Base-by-base conservation (phyloP, 2,888 invertebrate species). In the Nomada goodeniana region DNA sequence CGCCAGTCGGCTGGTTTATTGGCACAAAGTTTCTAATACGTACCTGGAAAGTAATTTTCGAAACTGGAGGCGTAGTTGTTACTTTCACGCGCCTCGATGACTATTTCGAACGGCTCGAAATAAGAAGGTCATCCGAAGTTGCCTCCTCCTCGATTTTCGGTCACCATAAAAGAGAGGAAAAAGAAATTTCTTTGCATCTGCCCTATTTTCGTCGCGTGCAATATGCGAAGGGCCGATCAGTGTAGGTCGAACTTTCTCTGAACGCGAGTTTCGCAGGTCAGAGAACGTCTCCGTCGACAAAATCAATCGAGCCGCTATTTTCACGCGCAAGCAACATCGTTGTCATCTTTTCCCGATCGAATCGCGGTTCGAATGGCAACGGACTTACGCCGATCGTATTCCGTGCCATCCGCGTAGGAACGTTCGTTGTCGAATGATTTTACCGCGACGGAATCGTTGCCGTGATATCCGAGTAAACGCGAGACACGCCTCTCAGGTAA, bases 1-100 rank as follows among this genome's bases (percentile, higher is more conserved):
- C 26, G 70, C 15, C 29, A 59, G n/a, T 59, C 9, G n/a, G n/a
- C 26, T 69, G 29, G 26, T 59, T 59, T 59, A 69, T 59, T 57
- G 47, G 26, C 44, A 3, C n/a, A 13, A n/a, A 13, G 44, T 69
- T 69, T 57, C 23, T 65, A 52, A 52, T 52, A 23, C 44, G 29
- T 52, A 23, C 44, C 18, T 65, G 52, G 52, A 52, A 65, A 52
- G 42, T 26, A 29, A 60, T 60, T 60, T 36, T 60, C 59, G 59
- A 36, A 36, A 11, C 18, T 2, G 18, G 4, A 15, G 13, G 18
- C 11, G 18, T 10, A 10, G 18, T 15, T 18, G 15, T 9, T 60
- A 59, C n/a, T 69, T 59, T 15, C 29, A 47, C 47, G 47, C 47
- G 47, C 13, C 1, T 20, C 57, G 44, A 59, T 59, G 11, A 29